These are phyloP conservation scores for Glaucidium brasilianum DNA, from an alignment of 2,113 vertebrate genomes.

Conservation along the genomic window DNA sequence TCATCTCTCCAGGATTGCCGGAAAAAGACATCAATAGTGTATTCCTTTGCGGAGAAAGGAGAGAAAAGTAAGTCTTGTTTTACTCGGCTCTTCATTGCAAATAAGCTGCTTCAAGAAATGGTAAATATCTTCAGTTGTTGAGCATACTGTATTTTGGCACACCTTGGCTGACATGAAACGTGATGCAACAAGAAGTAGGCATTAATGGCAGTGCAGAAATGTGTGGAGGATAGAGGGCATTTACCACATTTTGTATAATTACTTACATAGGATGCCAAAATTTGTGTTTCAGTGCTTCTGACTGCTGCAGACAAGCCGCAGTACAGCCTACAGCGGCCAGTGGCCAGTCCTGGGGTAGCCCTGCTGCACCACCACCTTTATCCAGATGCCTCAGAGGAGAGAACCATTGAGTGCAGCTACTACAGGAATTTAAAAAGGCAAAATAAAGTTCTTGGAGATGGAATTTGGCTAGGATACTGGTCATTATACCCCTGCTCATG, in stretches of 20 bases:
- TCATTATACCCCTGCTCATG: neutral
- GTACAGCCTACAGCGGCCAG: neutral
- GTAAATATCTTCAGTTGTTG: neutral
- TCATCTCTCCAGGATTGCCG: conserved; percentile 98
- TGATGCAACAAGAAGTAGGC: neutral
- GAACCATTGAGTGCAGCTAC: neutral
- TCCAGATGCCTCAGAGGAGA: neutral
- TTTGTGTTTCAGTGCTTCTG: neutral
- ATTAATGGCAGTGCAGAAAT: neutral
- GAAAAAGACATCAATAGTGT: conserved; percentile 99
- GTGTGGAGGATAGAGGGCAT: neutral
- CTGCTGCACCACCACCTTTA: neutral
- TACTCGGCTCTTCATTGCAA: neutral
- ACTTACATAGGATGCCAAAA: neutral
- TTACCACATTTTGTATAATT: neutral
- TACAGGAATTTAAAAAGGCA: neutral
- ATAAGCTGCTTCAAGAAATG: neutral
- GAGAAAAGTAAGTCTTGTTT: neutral
- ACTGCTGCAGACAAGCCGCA: neutral
- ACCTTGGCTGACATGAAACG: fast-evolving
- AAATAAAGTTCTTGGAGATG: neutral
- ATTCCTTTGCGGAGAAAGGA: conserved; percentile 81
- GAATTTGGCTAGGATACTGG: neutral
- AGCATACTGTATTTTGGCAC: neutral
- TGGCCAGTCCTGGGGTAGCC: neutral